phyloP scores from a whole-genome alignment of 2,888 invertebrate species.

The Hirtodrosophila trivittata region DNA sequence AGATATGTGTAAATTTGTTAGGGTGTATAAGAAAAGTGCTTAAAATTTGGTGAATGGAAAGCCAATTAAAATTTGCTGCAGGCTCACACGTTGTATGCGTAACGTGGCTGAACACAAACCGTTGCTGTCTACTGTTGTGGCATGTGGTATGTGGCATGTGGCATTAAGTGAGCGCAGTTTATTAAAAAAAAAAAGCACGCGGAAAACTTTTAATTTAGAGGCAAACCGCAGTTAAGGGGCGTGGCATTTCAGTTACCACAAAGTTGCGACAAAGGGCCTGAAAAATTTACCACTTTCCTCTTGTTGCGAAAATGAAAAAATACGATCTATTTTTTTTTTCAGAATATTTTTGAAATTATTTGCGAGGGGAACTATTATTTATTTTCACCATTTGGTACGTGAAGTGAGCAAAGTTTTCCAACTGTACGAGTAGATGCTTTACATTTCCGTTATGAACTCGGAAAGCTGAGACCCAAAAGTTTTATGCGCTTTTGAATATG shows the following conservation, averaged over 20 bases:
- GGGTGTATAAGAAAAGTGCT: background rate
- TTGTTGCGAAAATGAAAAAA: too few species aligned
- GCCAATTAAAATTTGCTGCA: slow-evolving; percentile 71
- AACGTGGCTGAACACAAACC: slow-evolving; percentile 53
- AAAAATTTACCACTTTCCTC: slow-evolving; percentile 31
- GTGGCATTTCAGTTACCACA: slow-evolving; percentile 15
- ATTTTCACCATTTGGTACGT: slow-evolving; percentile 35
- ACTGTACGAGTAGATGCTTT: slow-evolving; percentile 53
- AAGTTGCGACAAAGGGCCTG: slow-evolving; percentile 15
- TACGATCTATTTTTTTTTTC: slow-evolving; percentile 9
- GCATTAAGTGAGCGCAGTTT: slow-evolving; percentile 51
- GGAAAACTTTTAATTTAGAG: slow-evolving; percentile 53
- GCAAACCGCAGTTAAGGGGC: slow-evolving; percentile 26
- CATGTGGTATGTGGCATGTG: slow-evolving; percentile 13
- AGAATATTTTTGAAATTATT: slow-evolving; percentile 17
- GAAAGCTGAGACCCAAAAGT: slow-evolving; percentile 39
- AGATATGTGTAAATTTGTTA: too few species aligned
- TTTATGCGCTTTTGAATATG: slow-evolving; percentile 53
- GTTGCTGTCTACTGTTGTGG: slow-evolving; percentile 28
- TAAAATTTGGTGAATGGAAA: slow-evolving; percentile 18
- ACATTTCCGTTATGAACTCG: slow-evolving; percentile 54
- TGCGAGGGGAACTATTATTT: slow-evolving; percentile 51
- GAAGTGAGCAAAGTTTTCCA: slow-evolving; percentile 47
- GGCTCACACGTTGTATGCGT: slow-evolving; percentile 67
- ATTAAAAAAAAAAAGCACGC: slow-evolving; percentile 53